Evolutionary conservation across 37 sponge, comb jelly and placozoan genomes (phyloP).

Genomic region (Oopsacas minuta): DNA sequence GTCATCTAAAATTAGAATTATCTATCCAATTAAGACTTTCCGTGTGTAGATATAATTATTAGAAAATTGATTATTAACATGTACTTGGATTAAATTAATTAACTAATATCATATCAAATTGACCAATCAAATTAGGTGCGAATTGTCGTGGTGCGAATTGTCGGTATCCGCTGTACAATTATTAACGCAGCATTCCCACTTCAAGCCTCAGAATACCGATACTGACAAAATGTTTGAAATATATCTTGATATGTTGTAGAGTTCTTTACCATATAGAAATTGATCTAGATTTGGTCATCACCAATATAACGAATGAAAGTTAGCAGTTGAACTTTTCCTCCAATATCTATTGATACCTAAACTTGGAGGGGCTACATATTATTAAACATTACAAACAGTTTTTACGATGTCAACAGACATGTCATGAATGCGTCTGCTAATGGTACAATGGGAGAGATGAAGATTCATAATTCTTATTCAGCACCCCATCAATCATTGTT

Average conservation of each 20-base stretch:
- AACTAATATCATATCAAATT: no score
- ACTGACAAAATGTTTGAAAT: neutral
- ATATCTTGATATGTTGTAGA: conserved; percentile 7
- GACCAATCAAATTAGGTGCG: no score
- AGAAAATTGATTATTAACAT: no score
- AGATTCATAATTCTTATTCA: neutral
- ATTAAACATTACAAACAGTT: neutral
- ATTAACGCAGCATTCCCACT: neutral
- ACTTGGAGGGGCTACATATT: conserved; percentile 9
- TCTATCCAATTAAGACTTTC: no score
- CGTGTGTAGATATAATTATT: no score
- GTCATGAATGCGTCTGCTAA: conserved; percentile 17
- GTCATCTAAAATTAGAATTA: no score
- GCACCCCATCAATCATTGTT: neutral
- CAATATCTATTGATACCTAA: conserved; percentile 1
- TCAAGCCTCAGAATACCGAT: neutral
- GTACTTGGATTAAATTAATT: no score
- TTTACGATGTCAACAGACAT: conserved; percentile 7
- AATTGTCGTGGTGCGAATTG: no score
- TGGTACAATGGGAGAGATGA: conserved; percentile 3
- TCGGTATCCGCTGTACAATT: neutral
- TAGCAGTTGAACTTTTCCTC: conserved; percentile 2
- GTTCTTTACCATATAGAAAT: neutral
- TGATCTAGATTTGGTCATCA: conserved; percentile 10
- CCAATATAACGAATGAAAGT: neutral